These are phyloP conservation scores for Falcunculus frontatus DNA, from an alignment of 2,113 vertebrate species.

Conservation along the genomic window DNA sequence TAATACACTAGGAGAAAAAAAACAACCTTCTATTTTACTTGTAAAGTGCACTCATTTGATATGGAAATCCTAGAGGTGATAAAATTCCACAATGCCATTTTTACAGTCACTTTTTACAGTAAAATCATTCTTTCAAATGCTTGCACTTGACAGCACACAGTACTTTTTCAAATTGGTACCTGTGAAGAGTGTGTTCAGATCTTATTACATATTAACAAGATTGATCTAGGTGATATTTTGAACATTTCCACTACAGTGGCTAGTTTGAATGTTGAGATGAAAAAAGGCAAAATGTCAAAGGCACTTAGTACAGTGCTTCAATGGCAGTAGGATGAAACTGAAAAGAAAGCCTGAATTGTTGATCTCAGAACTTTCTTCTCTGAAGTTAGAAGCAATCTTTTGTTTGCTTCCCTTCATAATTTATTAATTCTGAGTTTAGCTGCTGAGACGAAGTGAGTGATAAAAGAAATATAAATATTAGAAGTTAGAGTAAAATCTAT, in stretches of 20 bases:
- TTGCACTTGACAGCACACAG: constrained; percentile 3
- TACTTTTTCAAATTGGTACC: constrained; percentile 27
- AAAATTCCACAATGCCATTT: constrained; percentile 37
- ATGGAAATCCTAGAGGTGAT: constrained; percentile 27
- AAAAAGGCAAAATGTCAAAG: constrained; percentile 51
- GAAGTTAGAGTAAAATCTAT: not conserved
- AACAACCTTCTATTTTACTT: not conserved
- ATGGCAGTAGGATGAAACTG: not conserved
- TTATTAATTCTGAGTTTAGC: constrained; percentile 8
- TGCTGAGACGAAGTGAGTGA: not conserved
- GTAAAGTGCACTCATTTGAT: constrained; percentile 26
- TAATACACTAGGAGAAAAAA: not conserved
- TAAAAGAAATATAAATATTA: constrained; percentile 8
- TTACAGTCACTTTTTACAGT: constrained; percentile 4
- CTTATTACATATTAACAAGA: constrained; percentile 32
- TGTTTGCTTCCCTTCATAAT: not conserved
- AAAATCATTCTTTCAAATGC: constrained; percentile 20
- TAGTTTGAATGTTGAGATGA: constrained; percentile 46
- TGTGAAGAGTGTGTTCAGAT: constrained; percentile 32
- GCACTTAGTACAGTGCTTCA: not conserved
- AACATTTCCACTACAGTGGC: constrained; percentile 9
- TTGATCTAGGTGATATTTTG: constrained; percentile 45
- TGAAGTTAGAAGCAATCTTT: not conserved
- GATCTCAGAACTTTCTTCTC: constrained; percentile 15
- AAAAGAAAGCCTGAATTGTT: not conserved